phyloP scores from a whole-genome alignment of 35 echinoderm and acorn worm species.

The Stichopus chloronotus region DNA sequence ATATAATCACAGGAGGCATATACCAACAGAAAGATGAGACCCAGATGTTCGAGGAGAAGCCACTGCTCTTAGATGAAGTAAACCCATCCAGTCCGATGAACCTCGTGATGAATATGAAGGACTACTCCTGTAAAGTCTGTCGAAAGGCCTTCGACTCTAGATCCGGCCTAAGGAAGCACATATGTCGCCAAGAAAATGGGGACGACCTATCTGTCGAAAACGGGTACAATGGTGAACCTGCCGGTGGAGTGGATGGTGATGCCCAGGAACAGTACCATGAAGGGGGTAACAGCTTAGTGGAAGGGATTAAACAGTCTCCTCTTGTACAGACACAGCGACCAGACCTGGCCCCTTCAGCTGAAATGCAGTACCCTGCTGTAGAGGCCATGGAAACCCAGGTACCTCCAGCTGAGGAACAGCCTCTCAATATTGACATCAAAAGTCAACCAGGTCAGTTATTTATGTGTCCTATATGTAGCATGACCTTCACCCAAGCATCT shows the following conservation, averaged over 20 bases:
- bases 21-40: slow-evolving; percentile 35
- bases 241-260: background rate
- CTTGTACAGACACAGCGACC: slow-evolving; percentile 30
- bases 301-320: slow-evolving; percentile 30
- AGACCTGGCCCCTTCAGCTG: slow-evolving; percentile 15
- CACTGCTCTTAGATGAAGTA: slow-evolving; percentile 41
- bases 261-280: background rate
- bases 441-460: slow-evolving; percentile 48
- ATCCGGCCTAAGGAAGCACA: slow-evolving; percentile 91
- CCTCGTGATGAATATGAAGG: slow-evolving; percentile 59
- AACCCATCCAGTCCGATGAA: slow-evolving; percentile 60
- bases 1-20: slow-evolving; percentile 61
- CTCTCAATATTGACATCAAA: slow-evolving; percentile 45
- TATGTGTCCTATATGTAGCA: slow-evolving; percentile 90
- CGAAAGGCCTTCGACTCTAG: slow-evolving; percentile 80
- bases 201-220: slow-evolving; percentile 22
- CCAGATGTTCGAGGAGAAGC: slow-evolving; percentile 36
- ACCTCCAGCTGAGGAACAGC: background rate
- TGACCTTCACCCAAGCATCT: slow-evolving; percentile 92
- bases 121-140: slow-evolving; percentile 91
- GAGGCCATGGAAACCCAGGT: slow-evolving; percentile 33
- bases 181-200: slow-evolving; percentile 62
- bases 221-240: background rate
- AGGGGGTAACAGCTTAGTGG: background rate
- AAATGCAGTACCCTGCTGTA: slow-evolving; percentile 43